phyloP scores from a whole-genome alignment of 1,140 invertebrate genomes.

The Phymastichus coffea region DNA sequence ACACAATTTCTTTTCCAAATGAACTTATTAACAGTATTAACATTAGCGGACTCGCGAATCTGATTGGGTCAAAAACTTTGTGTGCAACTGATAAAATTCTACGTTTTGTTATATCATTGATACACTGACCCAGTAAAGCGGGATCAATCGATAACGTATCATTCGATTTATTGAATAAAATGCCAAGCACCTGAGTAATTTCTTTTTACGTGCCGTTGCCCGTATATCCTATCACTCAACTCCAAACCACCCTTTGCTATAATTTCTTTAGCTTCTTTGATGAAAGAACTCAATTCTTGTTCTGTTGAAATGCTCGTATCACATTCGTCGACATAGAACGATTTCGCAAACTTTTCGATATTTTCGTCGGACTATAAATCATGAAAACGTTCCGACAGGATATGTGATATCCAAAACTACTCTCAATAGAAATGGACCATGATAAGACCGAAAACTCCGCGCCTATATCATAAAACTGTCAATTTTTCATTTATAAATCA shows the following conservation, averaged over 20 bases:
- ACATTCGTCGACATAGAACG: slow-evolving; percentile 24
- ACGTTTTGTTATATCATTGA: slow-evolving; percentile 23
- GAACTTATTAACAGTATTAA: slow-evolving; percentile 29
- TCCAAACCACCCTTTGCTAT: slow-evolving; percentile 14
- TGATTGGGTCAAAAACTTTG: slow-evolving; percentile 35
- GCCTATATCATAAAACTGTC: slow-evolving; percentile 11
- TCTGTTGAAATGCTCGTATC: slow-evolving; percentile 2
- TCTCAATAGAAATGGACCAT: slow-evolving; percentile 34
- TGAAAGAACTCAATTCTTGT: slow-evolving; percentile 1
- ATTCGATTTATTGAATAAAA: slow-evolving; percentile 12
- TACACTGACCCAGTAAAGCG: neutral
- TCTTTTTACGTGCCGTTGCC: neutral
- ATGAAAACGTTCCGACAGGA: slow-evolving; percentile 22
- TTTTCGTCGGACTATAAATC: neutral
- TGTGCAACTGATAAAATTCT: slow-evolving; percentile 31
- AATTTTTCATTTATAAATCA: slow-evolving; percentile 32
- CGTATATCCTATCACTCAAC: slow-evolving; percentile 11
- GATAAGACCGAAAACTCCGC: slow-evolving; percentile 32
- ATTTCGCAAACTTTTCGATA: neutral
- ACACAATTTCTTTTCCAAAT: slow-evolving; percentile 31
- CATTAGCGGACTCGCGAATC: slow-evolving; percentile 27
- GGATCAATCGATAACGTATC: neutral
- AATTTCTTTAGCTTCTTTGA: neutral
- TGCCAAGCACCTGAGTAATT: slow-evolving; percentile 5
- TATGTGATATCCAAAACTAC: slow-evolving; percentile 22